Conservation (phyloP, 2,113 vertebrate species). For the Eclectus roratus region DNA sequence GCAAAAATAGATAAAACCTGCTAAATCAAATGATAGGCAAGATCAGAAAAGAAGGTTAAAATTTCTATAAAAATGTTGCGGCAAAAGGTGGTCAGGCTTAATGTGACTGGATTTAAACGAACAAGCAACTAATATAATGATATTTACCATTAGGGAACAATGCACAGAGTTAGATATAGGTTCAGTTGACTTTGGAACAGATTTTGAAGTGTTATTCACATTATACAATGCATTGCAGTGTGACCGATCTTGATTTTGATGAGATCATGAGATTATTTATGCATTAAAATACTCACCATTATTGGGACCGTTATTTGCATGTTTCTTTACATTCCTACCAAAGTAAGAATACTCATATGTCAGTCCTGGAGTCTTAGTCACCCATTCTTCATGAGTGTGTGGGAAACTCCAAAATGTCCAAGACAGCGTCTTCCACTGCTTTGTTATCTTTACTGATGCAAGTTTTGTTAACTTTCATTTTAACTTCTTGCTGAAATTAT, state of each 20-base stretch:
- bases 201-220: not conserved
- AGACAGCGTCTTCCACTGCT: not conserved
- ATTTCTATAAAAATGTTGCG: not conserved
- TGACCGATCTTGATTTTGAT: not conserved
- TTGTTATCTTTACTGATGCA: not conserved
- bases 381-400: not conserved
- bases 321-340: not conserved
- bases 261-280: not conserved
- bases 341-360: not conserved
- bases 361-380: not conserved
- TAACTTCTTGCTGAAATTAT: not conserved
- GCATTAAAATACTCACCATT: not conserved
- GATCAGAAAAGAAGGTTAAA: not conserved
- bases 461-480: not conserved
- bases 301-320: not conserved
- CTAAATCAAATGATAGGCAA: not conserved
- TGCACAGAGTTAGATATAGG: accelerated
- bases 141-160: not conserved
- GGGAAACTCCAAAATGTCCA: not conserved
- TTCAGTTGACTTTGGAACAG: not conserved
- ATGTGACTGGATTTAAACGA: not conserved
- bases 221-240: accelerated
- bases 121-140: not conserved
- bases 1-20: not conserved
- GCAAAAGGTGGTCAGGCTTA: not conserved